Evolutionary conservation across 2,797 vertebrate species (phyloP).

Genomic region (Pseudomugil tenellus): DNA sequence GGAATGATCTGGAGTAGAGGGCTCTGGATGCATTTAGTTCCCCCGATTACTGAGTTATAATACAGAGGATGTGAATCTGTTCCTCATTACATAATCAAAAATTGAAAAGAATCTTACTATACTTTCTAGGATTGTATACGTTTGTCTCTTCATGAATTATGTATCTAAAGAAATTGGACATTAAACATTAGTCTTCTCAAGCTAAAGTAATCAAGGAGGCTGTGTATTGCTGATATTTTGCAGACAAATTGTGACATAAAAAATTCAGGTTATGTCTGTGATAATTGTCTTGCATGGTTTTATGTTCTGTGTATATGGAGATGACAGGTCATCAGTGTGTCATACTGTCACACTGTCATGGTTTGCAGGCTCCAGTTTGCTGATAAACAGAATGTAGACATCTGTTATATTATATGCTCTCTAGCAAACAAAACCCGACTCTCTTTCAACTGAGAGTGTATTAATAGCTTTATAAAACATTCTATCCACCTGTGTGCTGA

Average conservation of each 20-base stretch:
- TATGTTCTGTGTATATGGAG: conserved; percentile 35
- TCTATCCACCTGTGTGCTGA: conserved; percentile 24
- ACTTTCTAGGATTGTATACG: conserved; percentile 11
- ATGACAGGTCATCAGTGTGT: conserved; percentile 49
- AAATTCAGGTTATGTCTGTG: too few relatives aligned
- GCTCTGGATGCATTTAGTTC: conserved; percentile 49
- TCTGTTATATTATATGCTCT: conserved; percentile 15
- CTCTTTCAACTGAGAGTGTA: conserved; percentile 25
- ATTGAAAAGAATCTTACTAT: background rate
- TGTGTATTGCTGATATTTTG: too few relatives aligned
- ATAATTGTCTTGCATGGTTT: conserved; percentile 1
- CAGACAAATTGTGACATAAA: too few relatives aligned
- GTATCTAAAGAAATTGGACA: background rate
- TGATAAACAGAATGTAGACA: conserved; percentile 2
- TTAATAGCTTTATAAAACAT: conserved; percentile 28
- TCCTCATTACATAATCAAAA: conserved; percentile 36
- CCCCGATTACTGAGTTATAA: conserved; percentile 49
- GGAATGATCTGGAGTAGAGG: conserved; percentile 58
- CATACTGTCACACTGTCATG: conserved; percentile 19
- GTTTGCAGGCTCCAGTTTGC: conserved; percentile 11
- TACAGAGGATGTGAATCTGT: conserved; percentile 19
- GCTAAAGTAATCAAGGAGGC: too few relatives aligned
- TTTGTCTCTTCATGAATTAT: background rate
- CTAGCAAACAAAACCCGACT: conserved; percentile 13
- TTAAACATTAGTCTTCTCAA: too few relatives aligned